Evolutionary conservation across 2,888 invertebrate species (phyloP), one percentile per base, ranked within the genome.

Genomic region (Macrosiphum euphorbiae): DNA sequence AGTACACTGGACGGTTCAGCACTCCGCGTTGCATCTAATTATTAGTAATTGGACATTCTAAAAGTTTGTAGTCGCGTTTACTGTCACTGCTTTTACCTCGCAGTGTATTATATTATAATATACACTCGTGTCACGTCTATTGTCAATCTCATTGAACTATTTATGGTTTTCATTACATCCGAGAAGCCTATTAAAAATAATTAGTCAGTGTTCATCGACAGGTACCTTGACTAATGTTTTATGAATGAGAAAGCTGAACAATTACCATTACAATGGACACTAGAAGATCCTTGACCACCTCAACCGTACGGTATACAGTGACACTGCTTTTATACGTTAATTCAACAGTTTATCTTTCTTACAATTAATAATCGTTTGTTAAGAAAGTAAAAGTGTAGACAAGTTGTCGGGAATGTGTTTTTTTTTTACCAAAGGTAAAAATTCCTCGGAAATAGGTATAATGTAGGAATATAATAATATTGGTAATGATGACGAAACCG

Each of bases 181-280:
- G 20, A 50, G 20, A 50, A 91, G 52, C 41, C 78, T 84, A 91
- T 91, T 91, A 85, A 85, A 91, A 91, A 85, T 85, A 91, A 91
- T 91, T 91, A 91, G 85, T 91, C 91, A 58, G 41, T 44, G 44
- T 91, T 28, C 85, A n/a, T 85, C 55, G 84, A 55, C 55, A 61
- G 20, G 88, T 91, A 47, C 91, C 91, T 91, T 91, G 86, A 91
- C 91, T 91, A 91, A 91, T 91, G 91, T 91, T 91, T 91, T 91
- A 91, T 91, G 91, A 58, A 91, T 91, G 91, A 91, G 91, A 91
- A 91, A 91, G 58, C 58, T 13, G 91, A 58, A 86, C 91, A 58
- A 91, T 91, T 86, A 91, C 91, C 86, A 91, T 91, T 47, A 91
- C 86, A 91, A 91, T 91, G 86, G 86, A 47, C 86, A 58, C 58